Evolutionary conservation across 2,797 vertebrate species (phyloP).

Genomic region (Phrynocephalus forsythii): DNA sequence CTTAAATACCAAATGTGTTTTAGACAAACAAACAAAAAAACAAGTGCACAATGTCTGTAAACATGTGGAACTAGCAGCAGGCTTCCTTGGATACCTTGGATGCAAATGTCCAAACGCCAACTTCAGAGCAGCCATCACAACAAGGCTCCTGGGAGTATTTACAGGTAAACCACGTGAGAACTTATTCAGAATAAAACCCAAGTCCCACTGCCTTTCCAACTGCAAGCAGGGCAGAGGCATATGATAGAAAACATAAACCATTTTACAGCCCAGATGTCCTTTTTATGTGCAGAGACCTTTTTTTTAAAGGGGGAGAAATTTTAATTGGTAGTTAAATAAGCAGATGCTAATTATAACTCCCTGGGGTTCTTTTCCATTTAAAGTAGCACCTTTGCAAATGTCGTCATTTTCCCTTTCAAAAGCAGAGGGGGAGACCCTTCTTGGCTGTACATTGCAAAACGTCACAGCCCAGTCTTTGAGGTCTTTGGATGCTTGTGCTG

Average conservation of each 20-base stretch:
- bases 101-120: not conserved
- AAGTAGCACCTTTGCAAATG: conserved; percentile 19
- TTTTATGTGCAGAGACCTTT: not conserved
- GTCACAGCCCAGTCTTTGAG: not conserved
- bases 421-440: not conserved
- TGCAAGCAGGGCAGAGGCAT: not conserved
- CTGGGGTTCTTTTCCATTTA: conserved; percentile 5
- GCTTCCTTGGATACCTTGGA: not conserved
- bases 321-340: conserved; percentile 24
- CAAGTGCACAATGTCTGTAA: not conserved
- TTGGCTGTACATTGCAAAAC: not conserved
- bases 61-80: not conserved
- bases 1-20: too few relatives aligned
- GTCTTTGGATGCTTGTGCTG: not conserved
- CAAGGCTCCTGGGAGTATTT: not conserved
- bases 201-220: not conserved
- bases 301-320: not conserved
- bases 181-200: not conserved
- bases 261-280: conserved; percentile 19
- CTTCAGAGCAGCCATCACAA: not conserved
- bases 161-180: not conserved
- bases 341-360: conserved; percentile 25
- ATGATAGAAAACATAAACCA: not conserved
- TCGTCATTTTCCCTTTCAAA: conserved; percentile 23
- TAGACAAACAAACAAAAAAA: too few relatives aligned